These are phyloP conservation scores for Gobio gobio DNA, from an alignment of 2,113 vertebrate species.

Conservation along the genomic window DNA sequence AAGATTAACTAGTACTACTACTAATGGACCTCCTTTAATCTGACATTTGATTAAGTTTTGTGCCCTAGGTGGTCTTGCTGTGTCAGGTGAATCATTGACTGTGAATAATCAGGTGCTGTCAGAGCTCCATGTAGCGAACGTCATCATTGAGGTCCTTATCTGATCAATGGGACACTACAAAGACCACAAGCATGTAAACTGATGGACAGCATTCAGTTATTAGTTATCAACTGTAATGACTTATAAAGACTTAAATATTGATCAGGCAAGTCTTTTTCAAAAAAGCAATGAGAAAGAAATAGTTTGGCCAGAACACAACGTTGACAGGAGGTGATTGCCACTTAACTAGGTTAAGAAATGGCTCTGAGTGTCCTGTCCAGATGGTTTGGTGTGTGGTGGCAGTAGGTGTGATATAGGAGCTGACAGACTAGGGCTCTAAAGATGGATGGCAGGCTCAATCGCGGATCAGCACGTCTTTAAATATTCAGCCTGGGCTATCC, in stretches of 20 bases:
- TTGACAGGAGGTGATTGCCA: constrained; percentile 10
- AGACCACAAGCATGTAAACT: neutral
- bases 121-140: neutral
- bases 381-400: constrained; percentile 19
- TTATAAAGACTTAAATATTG: neutral
- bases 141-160: neutral
- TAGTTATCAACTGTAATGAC: neutral
- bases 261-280: neutral
- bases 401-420: constrained; percentile 26
- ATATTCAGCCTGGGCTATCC: constrained; percentile 62
- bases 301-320: neutral
- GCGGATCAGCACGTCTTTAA: constrained; percentile 67
- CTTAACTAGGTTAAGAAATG: neutral
- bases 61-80: neutral
- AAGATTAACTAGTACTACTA: neutral
- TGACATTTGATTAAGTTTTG: neutral
- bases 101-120: neutral
- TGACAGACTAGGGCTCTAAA: neutral
- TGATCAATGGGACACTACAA: neutral
- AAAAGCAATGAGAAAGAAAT: neutral
- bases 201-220: neutral
- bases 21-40: neutral
- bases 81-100: neutral
- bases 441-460: constrained; percentile 58
- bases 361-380: neutral